Evolutionary conservation across 1,140 invertebrate genomes (phyloP).

Genomic region (Lepeophtheirus salmonis): DNA sequence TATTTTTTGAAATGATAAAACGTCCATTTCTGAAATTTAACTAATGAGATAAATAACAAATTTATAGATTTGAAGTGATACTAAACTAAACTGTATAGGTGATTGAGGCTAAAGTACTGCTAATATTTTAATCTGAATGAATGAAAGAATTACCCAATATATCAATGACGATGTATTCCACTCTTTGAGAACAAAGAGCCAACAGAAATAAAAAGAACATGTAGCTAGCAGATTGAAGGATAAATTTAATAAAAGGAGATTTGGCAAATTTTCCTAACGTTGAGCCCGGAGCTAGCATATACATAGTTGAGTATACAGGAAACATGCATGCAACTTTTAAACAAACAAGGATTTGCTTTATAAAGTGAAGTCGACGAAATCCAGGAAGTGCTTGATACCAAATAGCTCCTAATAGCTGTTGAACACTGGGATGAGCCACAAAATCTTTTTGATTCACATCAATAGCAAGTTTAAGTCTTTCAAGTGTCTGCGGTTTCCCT

Average conservation of each 20-base stretch:
- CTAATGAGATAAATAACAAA: too few species aligned
- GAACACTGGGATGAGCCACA: conserved; percentile 77
- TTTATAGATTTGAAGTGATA: too few species aligned
- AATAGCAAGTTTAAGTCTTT: conserved; percentile 64
- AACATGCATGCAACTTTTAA: conserved; percentile 47
- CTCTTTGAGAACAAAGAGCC: conserved; percentile 65
- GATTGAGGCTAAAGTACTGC: too few species aligned
- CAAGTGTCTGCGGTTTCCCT: conserved; percentile 52
- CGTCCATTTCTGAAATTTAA: too few species aligned
- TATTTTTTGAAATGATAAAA: too few species aligned
- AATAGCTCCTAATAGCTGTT: conserved; percentile 68
- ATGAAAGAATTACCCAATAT: conserved; percentile 47
- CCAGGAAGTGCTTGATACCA: conserved; percentile 82
- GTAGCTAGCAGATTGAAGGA: conserved; percentile 75
- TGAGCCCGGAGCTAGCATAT: conserved; percentile 56
- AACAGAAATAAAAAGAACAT: conserved; percentile 66
- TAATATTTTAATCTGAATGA: too few species aligned
- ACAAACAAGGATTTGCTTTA: conserved; percentile 48
- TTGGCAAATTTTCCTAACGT: conserved; percentile 53
- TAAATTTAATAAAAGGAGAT: conserved; percentile 84
- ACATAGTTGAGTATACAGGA: conserved; percentile 60
- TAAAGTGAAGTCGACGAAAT: conserved; percentile 51
- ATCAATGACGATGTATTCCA: conserved; percentile 50
- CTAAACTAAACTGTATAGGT: too few species aligned
- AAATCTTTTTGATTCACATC: conserved; percentile 88